A percentile compares a stretch with the other conserved stretches of the same genome.
Conservation (phyloP, 1,140 invertebrate genomes). For the Drosophila bocki region DNA sequence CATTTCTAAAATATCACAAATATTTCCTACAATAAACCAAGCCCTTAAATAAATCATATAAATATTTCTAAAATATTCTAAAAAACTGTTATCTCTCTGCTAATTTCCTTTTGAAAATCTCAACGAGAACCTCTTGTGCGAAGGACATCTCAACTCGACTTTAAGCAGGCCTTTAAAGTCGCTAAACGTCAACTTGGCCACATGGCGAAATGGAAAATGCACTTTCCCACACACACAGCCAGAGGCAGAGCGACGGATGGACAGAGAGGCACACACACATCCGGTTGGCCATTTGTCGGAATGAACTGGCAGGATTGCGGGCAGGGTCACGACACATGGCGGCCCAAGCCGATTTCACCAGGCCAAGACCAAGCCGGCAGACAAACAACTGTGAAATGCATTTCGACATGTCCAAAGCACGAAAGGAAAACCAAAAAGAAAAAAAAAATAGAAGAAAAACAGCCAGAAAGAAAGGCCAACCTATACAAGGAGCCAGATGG, state of each 20-base stretch:
- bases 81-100: background rate
- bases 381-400: slow-evolving; percentile 81
- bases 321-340: slow-evolving; percentile 65
- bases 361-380: slow-evolving; percentile 31
- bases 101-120: background rate
- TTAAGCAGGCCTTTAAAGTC: slow-evolving; percentile 48
- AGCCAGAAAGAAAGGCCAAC: slow-evolving; percentile 22
- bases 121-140: background rate
- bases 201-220: slow-evolving; percentile 49
- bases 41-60: background rate
- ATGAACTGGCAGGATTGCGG: slow-evolving; percentile 80
- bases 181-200: slow-evolving; percentile 49
- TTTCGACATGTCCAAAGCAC: slow-evolving; percentile 66
- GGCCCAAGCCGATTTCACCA: slow-evolving; percentile 29
- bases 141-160: slow-evolving; percentile 33
- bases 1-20: background rate
- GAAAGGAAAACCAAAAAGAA: slow-evolving; percentile 2
- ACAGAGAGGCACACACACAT: slow-evolving; percentile 30
- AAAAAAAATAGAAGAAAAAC: background rate
- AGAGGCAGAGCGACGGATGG: background rate
- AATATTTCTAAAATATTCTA: background rate
- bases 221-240: slow-evolving; percentile 25
- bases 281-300: slow-evolving; percentile 78
- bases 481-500: background rate
- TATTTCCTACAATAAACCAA: too few species aligned